Evolutionary conservation across 2,888 invertebrate genomes (phyloP), one percentile per base, ranked within the genome.

Genomic region (Cantharis rufa): DNA sequence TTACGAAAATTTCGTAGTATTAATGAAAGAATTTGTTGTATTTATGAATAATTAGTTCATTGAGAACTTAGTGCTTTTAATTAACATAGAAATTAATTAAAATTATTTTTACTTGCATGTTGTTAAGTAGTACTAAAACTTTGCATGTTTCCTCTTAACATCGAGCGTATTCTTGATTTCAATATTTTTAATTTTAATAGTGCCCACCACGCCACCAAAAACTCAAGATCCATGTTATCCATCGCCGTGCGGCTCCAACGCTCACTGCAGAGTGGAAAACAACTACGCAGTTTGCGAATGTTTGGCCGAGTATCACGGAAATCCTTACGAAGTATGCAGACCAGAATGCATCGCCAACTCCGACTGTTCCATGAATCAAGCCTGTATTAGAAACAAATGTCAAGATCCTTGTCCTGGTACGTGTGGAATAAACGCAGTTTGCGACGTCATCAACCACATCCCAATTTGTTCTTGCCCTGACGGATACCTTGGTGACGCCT

Each of bases 311-410:
- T 92, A 94, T 82, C 91, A 91, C 80, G 95, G 95, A 18, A 94
- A 94, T 87, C 94, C 95, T 0, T 93, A 94, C 85, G 92, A 93
- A 79, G 92, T 92, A 64, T 94, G 94, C 84, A 90, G 94, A 80
- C 96, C 96, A 0, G 96, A 96, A 87, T 97, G 97, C 86, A 89
- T 96, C 1, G 92, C 94, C 48, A 96, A 96, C 85, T 93, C 94
- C 0, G 96, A 96, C 83, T 97, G 97, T 87, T 91, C 95, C 0
- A 92, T 94, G 81, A 92, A 95, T 80, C 92, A 92, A 80, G 93
- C 95, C 3, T 97, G 96, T 84, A 93, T 95, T 82, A 92, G 93
- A 71, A 95, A 94, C 80, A 94, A 94, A 84, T 97, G 97, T 85
- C 91, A 93, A 79, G 95, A 97, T 88, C 96, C 96, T 61, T 95